Evolutionary conservation across 2,888 invertebrate genomes (phyloP).

Genomic region (Drosophila affinis): DNA sequence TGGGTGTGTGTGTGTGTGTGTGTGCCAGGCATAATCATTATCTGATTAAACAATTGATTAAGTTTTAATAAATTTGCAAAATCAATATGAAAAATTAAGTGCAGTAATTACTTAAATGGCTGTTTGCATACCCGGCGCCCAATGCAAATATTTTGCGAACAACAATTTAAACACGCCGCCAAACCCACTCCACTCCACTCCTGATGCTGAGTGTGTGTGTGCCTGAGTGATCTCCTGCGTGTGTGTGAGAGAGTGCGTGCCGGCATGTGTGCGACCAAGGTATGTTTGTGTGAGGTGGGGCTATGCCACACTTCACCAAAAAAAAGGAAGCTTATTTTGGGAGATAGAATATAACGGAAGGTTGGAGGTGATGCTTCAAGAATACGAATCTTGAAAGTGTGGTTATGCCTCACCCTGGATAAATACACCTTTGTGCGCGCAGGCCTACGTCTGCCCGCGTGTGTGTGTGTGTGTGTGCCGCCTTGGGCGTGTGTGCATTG

Average conservation of each 20-base stretch:
- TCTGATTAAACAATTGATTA: slow-evolving; percentile 76
- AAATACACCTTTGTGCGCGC: not conserved
- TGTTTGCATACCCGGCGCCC: slow-evolving; percentile 66
- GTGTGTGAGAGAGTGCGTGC: not conserved
- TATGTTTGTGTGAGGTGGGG: not conserved
- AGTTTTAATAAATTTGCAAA: slow-evolving; percentile 78
- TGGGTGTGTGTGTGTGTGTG: slow-evolving; percentile 4
- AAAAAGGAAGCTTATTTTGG: not conserved
- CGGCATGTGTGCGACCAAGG: not conserved
- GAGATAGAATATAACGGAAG: not conserved
- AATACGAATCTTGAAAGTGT: too few species aligned
- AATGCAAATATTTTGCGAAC: slow-evolving; percentile 77
- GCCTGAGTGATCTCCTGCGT: not conserved
- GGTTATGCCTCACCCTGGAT: not conserved
- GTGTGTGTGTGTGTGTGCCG: slow-evolving; percentile 9
- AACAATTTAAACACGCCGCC: slow-evolving; percentile 61
- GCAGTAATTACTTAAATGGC: slow-evolving; percentile 77
- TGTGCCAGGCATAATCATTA: slow-evolving; percentile 28
- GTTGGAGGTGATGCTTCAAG: too few species aligned
- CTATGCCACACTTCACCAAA: not conserved
- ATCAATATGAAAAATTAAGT: slow-evolving; percentile 79
- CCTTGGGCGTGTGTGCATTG: slow-evolving; percentile 38
- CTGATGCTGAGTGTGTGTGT: slow-evolving; percentile 14
- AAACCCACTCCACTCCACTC: not conserved
- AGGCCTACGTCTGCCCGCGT: not conserved